phyloP scores from a whole-genome alignment of 2,888 invertebrate genomes.

The Allygus modestus region DNA sequence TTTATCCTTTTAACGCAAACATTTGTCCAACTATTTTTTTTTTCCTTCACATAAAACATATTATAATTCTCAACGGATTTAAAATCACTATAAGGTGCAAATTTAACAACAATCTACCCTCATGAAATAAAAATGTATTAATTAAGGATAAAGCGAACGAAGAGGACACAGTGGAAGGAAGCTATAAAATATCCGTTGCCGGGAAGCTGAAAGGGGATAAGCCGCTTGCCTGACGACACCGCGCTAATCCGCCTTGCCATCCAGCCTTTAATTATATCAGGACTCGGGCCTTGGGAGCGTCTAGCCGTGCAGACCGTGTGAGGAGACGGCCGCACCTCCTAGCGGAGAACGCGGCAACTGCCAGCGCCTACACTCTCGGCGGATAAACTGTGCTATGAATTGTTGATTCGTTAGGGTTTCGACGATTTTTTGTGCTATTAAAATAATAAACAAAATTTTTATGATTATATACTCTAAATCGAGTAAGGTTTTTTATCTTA shows the following conservation, averaged over 20 bases:
- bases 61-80: no score
- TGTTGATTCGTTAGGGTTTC: background rate
- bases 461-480: no score
- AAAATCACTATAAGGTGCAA: no score
- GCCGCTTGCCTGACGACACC: slow-evolving; percentile 12
- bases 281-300: background rate
- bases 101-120: no score
- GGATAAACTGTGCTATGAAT: no score
- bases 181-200: slow-evolving; percentile 33
- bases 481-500: no score
- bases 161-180: slow-evolving; percentile 15
- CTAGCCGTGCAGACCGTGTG: background rate
- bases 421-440: no score
- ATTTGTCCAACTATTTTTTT: no score
- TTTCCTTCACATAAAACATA: no score
- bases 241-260: slow-evolving; percentile 23
- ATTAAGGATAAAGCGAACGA: background rate
- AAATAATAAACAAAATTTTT: no score
- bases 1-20: no score
- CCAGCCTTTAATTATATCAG: slow-evolving; percentile 43
- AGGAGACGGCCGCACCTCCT: slow-evolving; percentile 5
- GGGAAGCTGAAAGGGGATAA: slow-evolving; percentile 36
- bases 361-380: background rate
- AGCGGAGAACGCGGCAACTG: slow-evolving; percentile 35
- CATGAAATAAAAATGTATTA: background rate